Percentiles rank a stretch among this genome's conserved stretches.
These are phyloP conservation scores for Sesamia inferens DNA, from an alignment of 2,888 invertebrate species.

Conservation along the genomic window DNA sequence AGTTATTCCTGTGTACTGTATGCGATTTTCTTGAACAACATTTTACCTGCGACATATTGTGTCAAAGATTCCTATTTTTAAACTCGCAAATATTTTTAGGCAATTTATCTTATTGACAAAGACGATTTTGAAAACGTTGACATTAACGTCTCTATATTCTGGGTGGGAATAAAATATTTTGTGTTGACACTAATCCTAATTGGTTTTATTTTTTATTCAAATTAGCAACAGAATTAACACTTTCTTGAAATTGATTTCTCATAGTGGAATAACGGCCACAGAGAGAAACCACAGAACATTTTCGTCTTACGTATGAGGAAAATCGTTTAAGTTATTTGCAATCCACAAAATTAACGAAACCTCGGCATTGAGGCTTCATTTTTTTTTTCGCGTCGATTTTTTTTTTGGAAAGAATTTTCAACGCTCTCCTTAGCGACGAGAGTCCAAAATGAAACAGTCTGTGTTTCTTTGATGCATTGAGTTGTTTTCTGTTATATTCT, in stretches of 20 bases:
- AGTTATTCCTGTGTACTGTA: slow-evolving; percentile 60
- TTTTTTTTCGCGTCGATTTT: too few relatives aligned
- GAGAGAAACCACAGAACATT: slow-evolving; percentile 8
- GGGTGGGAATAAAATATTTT: slow-evolving; percentile 24
- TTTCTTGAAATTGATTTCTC: slow-evolving; percentile 26
- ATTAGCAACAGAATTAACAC: slow-evolving; percentile 19
- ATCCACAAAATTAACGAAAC: slow-evolving; percentile 25
- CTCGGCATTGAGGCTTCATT: background rate
- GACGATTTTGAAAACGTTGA: slow-evolving; percentile 38
- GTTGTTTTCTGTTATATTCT: background rate
- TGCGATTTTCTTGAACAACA: slow-evolving; percentile 58
- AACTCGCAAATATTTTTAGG: slow-evolving; percentile 16
- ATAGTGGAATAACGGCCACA: slow-evolving; percentile 10
- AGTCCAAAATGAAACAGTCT: too few relatives aligned
- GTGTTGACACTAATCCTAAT: slow-evolving; percentile 44
- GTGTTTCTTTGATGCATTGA: background rate
- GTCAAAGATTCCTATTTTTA: slow-evolving; percentile 42
- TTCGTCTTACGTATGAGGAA: slow-evolving; percentile 31
- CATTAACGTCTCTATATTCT: slow-evolving; percentile 36
- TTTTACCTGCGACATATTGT: slow-evolving; percentile 63
- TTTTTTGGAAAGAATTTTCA: too few relatives aligned
- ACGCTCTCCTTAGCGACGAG: too few relatives aligned
- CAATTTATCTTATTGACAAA: slow-evolving; percentile 44
- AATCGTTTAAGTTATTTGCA: slow-evolving; percentile 19
- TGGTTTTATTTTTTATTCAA: slow-evolving; percentile 35